Conservation (phyloP, 2,888 invertebrate genomes). For the Eristalis intricaria region DNA sequence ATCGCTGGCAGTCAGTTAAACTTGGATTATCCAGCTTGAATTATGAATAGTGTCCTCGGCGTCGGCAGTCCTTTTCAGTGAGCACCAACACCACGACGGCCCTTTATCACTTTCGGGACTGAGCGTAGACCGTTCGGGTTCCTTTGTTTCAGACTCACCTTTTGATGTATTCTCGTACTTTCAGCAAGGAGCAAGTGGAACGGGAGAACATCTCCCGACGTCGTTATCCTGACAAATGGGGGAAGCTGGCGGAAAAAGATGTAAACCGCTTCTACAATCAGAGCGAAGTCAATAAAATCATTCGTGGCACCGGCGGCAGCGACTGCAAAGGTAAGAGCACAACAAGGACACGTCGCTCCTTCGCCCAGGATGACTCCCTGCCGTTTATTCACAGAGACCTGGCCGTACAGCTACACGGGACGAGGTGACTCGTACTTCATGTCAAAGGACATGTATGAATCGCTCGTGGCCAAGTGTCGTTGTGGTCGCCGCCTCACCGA, state of each 20-base stretch:
- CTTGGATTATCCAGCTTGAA: constrained; percentile 45
- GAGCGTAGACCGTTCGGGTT: constrained; percentile 10
- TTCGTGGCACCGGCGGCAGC: constrained; percentile 44
- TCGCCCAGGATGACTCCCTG: constrained; percentile 1
- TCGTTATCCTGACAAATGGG: constrained; percentile 77
- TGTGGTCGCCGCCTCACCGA: constrained; percentile 78
- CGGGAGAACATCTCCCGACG: constrained; percentile 77
- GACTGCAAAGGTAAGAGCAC: constrained; percentile 20
- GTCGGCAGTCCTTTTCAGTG: constrained; percentile 13
- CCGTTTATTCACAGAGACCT: constrained; percentile 71
- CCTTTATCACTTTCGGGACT: background rate
- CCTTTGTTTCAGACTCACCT: constrained; percentile 18
- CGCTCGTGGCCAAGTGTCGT: constrained; percentile 77
- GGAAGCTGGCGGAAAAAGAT: constrained; percentile 73
- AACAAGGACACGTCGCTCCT: background rate
- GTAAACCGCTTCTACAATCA: constrained; percentile 78
- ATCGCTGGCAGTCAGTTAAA: constrained; percentile 36
- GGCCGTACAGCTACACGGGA: constrained; percentile 75
- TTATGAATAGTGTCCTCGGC: constrained; percentile 27
- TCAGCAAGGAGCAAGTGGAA: constrained; percentile 81
- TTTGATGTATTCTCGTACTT: constrained; percentile 11
- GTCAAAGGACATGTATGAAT: constrained; percentile 78
- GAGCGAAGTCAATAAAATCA: constrained; percentile 74
- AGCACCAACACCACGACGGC: background rate
- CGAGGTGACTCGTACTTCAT: constrained; percentile 78